Percentiles rank a stretch among this genome's conserved stretches.
Conservation (phyloP, 2,797 vertebrate species). For the Alcedo quadribrachys region DNA sequence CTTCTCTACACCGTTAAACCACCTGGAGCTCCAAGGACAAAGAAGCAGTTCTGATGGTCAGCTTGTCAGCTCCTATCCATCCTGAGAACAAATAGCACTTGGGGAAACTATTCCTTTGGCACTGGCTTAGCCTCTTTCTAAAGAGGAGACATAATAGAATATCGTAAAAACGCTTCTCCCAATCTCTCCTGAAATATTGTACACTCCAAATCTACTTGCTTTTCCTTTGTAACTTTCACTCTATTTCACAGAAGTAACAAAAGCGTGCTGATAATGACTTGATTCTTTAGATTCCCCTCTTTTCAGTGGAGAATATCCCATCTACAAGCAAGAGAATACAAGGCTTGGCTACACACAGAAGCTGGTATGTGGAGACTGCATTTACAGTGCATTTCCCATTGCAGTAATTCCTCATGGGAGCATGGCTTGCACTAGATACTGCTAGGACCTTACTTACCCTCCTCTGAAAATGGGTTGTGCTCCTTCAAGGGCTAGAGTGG, state of each 20-base stretch:
- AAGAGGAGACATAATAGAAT: constrained; percentile 54
- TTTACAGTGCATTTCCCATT: fast-evolving
- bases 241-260: constrained; percentile 36
- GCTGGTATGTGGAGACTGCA: neutral
- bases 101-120: constrained; percentile 26
- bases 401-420: neutral
- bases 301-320: neutral
- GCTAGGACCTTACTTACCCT: neutral
- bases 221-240: constrained; percentile 1
- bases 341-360: neutral
- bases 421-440: neutral
- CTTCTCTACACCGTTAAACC: constrained; percentile 31
- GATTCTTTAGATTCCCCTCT: constrained; percentile 22
- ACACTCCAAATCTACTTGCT: constrained; percentile 15
- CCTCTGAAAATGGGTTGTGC: neutral
- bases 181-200: constrained; percentile 52
- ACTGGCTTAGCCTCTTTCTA: constrained; percentile 17
- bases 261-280: constrained; percentile 33
- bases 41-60: constrained; percentile 48
- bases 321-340: neutral
- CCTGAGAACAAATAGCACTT: constrained; percentile 57
- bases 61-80: constrained; percentile 55
- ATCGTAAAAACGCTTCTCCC: constrained; percentile 11
- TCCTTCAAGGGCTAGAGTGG: neutral
- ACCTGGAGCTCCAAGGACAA: constrained; percentile 68